Evolutionary conservation across 2,888 invertebrate genomes (phyloP).

Genomic region (Odontothrips loti): DNA sequence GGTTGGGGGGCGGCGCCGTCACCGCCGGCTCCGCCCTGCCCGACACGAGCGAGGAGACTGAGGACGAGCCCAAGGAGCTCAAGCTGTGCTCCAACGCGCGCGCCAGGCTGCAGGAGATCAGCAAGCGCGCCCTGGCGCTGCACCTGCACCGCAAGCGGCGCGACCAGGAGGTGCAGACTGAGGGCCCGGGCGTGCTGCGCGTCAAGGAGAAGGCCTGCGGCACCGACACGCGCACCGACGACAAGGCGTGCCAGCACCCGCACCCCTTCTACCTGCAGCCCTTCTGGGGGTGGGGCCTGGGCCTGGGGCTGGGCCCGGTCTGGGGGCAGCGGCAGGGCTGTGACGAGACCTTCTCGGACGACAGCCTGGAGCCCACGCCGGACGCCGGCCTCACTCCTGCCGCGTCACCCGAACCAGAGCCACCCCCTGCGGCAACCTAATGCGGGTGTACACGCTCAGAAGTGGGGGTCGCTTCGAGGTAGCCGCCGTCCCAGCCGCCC

Average conservation of each 20-base stretch:
- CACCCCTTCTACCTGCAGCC: constrained; percentile 12
- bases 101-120: constrained; percentile 55
- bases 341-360: constrained; percentile 3
- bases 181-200: constrained; percentile 49
- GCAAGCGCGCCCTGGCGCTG: constrained; percentile 55
- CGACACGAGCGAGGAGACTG: constrained; percentile 47
- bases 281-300: background rate
- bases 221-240: background rate
- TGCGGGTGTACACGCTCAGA: background rate
- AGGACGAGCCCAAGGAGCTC: constrained; percentile 53
- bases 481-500: too few species aligned
- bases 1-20: constrained; percentile 46
- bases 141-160: constrained; percentile 51
- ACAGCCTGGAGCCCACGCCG: background rate
- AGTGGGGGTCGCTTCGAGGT: background rate
- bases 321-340: background rate
- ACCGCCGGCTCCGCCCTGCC: constrained; percentile 33
- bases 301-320: background rate
- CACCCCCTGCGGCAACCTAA: background rate
- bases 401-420: background rate
- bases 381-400: background rate
- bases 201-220: constrained; percentile 56
- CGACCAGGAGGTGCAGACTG: constrained; percentile 58
- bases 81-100: constrained; percentile 58
- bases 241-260: constrained; percentile 20